phyloP scores from a whole-genome alignment of 2,888 invertebrate species.

The Epinotia demarniana region DNA sequence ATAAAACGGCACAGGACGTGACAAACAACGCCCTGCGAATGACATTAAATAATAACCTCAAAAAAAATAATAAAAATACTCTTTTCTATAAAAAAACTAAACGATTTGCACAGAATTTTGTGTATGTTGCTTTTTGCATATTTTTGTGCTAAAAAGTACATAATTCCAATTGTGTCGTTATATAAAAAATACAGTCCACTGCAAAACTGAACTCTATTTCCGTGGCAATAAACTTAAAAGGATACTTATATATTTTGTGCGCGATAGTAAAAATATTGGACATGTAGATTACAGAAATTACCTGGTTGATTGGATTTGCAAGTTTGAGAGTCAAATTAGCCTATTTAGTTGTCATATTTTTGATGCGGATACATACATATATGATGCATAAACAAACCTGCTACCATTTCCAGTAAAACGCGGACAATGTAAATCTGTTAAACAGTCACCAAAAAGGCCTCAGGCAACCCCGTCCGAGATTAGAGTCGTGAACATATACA shows the following conservation, averaged over 20 bases:
- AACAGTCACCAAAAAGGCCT: constrained; percentile 32
- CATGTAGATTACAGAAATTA: too few species aligned
- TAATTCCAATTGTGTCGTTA: too few species aligned
- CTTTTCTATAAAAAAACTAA: background rate
- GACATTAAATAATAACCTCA: constrained; percentile 2
- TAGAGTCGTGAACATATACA: constrained; percentile 40
- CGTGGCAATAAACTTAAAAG: too few species aligned
- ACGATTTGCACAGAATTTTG: too few species aligned
- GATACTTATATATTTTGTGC: too few species aligned
- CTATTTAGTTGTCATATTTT: background rate
- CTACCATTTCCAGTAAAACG: constrained; percentile 5
- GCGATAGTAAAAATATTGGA: too few species aligned
- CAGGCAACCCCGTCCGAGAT: constrained; percentile 34
- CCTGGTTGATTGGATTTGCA: background rate
- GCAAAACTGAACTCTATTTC: too few species aligned
- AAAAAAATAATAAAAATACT: constrained; percentile 7
- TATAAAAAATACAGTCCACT: too few species aligned
- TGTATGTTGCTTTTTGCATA: too few species aligned
- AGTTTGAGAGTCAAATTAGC: background rate
- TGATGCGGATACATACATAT: background rate
- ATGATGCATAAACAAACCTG: background rate
- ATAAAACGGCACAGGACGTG: constrained; percentile 58
- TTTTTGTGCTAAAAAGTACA: too few species aligned
- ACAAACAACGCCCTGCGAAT: constrained; percentile 52
- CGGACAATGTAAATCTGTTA: constrained; percentile 27